Percentiles rank a stretch among this genome's conserved stretches.
Conservation (phyloP, 2,113 vertebrate genomes). For the Trogon surrucura region DNA sequence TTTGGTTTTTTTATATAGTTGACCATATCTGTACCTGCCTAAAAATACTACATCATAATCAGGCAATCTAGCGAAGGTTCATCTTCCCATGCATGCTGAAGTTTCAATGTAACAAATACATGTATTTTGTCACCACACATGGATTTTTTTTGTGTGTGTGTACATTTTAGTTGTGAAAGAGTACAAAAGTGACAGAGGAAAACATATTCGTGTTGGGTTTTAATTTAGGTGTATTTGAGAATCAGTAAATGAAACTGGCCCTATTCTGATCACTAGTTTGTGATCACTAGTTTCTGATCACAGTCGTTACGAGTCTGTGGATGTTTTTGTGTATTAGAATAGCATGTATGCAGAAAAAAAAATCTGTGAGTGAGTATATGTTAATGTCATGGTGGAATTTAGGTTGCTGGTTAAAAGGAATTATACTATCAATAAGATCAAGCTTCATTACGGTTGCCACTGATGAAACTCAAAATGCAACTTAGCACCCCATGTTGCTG, state of each 20-base stretch:
- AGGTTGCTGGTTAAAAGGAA: not conserved
- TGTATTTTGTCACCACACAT: conserved; percentile 22
- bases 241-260: not conserved
- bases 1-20: conserved; percentile 18
- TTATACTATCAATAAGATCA: not conserved
- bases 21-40: conserved; percentile 73
- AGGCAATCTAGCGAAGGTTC: conserved; percentile 19
- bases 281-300: not conserved
- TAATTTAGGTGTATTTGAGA: not conserved
- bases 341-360: not conserved
- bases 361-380: not conserved
- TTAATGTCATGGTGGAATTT: not conserved
- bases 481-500: not conserved
- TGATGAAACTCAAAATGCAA: not conserved
- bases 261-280: not conserved
- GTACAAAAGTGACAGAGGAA: not conserved
- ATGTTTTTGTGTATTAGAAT: not conserved
- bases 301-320: not conserved
- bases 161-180: conserved; percentile 52
- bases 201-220: conserved; percentile 56
- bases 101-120: conserved; percentile 8
- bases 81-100: conserved; percentile 32
- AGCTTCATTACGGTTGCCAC: not conserved
- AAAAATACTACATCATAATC: conserved; percentile 53
- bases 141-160: conserved; percentile 34